Conservation (phyloP, 2,888 invertebrate species). For the Clusia tigrina region DNA sequence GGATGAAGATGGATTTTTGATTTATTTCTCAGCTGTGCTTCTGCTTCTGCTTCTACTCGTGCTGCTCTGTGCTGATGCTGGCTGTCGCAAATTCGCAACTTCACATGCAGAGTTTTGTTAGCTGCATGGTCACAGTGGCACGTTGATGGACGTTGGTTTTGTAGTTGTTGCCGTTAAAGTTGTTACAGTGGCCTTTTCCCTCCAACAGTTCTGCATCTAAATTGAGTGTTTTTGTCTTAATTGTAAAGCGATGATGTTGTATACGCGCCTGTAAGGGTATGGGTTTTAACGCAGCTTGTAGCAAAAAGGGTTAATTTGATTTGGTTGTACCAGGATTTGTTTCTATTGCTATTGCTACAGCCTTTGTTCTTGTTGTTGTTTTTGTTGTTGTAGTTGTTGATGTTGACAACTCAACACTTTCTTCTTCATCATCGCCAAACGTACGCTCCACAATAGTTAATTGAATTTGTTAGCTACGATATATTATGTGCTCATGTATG, state of each 20-base stretch:
- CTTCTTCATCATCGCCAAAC: not conserved
- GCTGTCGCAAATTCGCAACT: slow-evolving; percentile 1
- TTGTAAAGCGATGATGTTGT: slow-evolving; percentile 32
- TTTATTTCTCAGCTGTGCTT: slow-evolving; percentile 50
- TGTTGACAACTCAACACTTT: slow-evolving; percentile 49
- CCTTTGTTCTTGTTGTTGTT: slow-evolving; percentile 30
- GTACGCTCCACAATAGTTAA: slow-evolving; percentile 27
- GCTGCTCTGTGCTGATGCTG: not conserved
- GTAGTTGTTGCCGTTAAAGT: not conserved
- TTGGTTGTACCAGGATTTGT: slow-evolving; percentile 31
- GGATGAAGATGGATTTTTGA: slow-evolving; percentile 54
- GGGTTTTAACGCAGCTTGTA: not conserved
- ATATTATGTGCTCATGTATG: not conserved
- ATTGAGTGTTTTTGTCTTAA: slow-evolving; percentile 34
- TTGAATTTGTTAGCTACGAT: slow-evolving; percentile 25
- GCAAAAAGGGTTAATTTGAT: slow-evolving; percentile 38
- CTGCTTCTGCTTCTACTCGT: too few species aligned
- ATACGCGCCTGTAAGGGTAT: not conserved
- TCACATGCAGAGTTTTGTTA: not conserved
- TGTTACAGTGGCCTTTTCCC: not conserved
- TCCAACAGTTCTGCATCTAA: slow-evolving; percentile 1
- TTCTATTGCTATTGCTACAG: not conserved
- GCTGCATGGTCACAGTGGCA: not conserved
- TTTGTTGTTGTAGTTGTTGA: slow-evolving; percentile 41
- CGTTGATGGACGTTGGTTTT: not conserved